A percentile compares a stretch with the other conserved stretches of the same genome.
Evolutionary conservation across 2,113 vertebrate species (phyloP).

Genomic region (Scytalopus superciliaris): DNA sequence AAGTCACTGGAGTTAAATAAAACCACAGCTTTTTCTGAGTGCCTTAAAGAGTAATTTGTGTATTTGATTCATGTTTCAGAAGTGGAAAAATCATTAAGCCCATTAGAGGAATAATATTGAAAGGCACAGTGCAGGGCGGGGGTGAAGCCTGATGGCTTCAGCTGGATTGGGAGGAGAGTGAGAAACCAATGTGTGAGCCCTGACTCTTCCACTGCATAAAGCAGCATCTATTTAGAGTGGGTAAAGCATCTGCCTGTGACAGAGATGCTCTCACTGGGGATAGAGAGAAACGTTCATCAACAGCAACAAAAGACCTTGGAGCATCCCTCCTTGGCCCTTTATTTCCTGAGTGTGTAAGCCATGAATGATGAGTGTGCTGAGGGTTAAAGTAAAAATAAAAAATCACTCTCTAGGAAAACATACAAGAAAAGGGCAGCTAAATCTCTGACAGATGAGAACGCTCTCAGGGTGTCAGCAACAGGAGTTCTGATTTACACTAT

Average conservation of each 20-base stretch:
- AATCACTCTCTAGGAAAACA: slow-evolving; percentile 53
- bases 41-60: slow-evolving; percentile 12
- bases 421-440: slow-evolving; percentile 43
- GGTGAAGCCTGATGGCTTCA: background rate
- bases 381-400: slow-evolving; percentile 65
- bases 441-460: slow-evolving; percentile 63
- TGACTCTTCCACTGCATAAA: background rate
- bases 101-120: background rate
- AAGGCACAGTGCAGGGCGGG: background rate
- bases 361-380: slow-evolving; percentile 56
- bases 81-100: slow-evolving; percentile 34
- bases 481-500: slow-evolving; percentile 69
- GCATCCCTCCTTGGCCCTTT: slow-evolving; percentile 59
- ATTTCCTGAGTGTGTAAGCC: slow-evolving; percentile 41
- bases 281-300: slow-evolving; percentile 48
- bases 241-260: slow-evolving; percentile 49
- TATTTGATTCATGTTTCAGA: slow-evolving; percentile 10
- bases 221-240: slow-evolving; percentile 17
- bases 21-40: background rate
- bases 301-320: slow-evolving; percentile 65
- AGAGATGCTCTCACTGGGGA: slow-evolving; percentile 48
- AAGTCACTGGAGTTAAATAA: background rate
- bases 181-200: background rate
- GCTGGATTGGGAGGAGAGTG: background rate
- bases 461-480: slow-evolving; percentile 52